Base-by-base conservation (phyloP, 2,888 invertebrate genomes). In the Epirrita christyi region DNA sequence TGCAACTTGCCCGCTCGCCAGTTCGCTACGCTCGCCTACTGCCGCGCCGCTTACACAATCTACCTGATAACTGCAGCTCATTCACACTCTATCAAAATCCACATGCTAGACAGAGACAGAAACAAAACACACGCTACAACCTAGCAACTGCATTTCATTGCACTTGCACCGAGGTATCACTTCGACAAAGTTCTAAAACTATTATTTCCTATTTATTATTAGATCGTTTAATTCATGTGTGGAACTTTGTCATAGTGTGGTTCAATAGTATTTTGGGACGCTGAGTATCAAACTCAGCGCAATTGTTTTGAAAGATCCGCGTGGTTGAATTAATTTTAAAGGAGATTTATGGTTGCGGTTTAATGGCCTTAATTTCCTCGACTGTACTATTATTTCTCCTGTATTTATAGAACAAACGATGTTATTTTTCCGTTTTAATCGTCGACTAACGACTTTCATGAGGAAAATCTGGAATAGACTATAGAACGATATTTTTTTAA, bases 61-160 rank as follows among this genome's bases (percentile, higher is more conserved):
- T 82, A 85, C 83, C 83, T 81, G 78, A 74, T 80, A 80, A 75
- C 67, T 63, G 80, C 63, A 60, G 63, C 81, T 68, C 86, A 66
- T 68, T 86, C 80, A 51, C 64, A 68, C 80, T 29, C 59, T n/a
- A 34, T 28, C 34, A 28, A 46, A 71, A 63, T 46, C 46, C 49
- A 15, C 62, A 66, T 8, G 70, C 59, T 5, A 68, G 72, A 87
- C 57, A 72, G 78, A 76, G 86, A 85, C 56, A 63, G 66, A 56
- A 11, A 68, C 62, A 78, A 65, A 68, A 64, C 64, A 66, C 54
- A 64, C 50, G 61, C 55, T 75, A 62, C 73, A 61, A 60, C 63
- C 61, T 59, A 56, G 28, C 61, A 65, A 74, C 60, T 83, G 83
- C 83, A 84, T 80, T 79, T 73, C 69, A 67, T 64, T 85, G 83